These are phyloP conservation scores for Melanotaenia pygmaea DNA, from an alignment of 2,797 vertebrate genomes.

Conservation along the genomic window DNA sequence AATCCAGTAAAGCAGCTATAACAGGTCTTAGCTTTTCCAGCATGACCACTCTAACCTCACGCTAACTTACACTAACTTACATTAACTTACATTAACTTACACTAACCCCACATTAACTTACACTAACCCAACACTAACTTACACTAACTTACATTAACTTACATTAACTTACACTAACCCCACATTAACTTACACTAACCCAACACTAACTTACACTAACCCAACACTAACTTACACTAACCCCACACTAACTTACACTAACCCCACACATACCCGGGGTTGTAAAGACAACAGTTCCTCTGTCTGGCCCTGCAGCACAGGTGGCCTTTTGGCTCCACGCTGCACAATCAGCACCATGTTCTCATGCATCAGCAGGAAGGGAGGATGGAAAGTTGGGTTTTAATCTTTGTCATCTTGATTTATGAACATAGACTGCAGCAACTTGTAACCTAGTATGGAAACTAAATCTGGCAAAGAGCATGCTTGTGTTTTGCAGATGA, in stretches of 20 bases:
- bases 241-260: no score
- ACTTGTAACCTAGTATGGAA: conserved; percentile 15
- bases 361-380: conserved; percentile 13
- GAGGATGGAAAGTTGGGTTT: conserved; percentile 24
- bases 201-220: no score
- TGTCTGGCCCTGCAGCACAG: conserved; percentile 60
- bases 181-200: no score
- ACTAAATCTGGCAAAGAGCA: conserved; percentile 11
- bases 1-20: conserved; percentile 31
- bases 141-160: no score
- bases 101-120: no score
- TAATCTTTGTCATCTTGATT: conserved; percentile 31
- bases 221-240: no score
- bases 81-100: no score
- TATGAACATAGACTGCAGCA: conserved; percentile 12
- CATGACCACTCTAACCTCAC: conserved; percentile 47
- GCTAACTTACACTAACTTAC: background rate
- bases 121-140: no score
- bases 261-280: background rate
- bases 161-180: no score
- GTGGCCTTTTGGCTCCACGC: conserved; percentile 47
- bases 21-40: conserved; percentile 25
- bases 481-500: conserved; percentile 1
- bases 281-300: conserved; percentile 57
- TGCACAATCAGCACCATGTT: conserved; percentile 30